Conservation (phyloP, 2,113 vertebrate genomes). For the Nothocercus nigrocapillus region DNA sequence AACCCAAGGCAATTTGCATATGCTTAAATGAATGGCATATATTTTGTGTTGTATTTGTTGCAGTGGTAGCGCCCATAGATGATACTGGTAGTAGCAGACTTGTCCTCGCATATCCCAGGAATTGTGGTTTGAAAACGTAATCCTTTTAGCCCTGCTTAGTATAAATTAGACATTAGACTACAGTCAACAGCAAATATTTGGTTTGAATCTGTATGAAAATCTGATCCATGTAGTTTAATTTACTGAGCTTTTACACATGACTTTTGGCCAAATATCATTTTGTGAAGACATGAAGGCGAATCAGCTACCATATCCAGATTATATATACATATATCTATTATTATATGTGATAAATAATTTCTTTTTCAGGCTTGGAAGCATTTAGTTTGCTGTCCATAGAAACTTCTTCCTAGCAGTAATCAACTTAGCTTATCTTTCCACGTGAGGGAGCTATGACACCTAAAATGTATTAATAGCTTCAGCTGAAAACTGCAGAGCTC, state of each 20-base stretch:
- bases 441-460: conserved; percentile 64
- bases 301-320: background rate
- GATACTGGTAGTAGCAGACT: background rate
- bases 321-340: too few species aligned
- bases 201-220: background rate
- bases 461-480: conserved; percentile 4
- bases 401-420: background rate
- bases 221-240: background rate
- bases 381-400: background rate
- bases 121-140: background rate
- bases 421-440: background rate
- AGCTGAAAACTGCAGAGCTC: background rate
- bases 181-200: background rate
- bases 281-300: background rate
- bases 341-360: background rate
- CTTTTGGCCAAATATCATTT: background rate
- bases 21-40: background rate
- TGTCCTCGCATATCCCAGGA: background rate
- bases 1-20: background rate
- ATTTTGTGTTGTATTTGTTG: background rate
- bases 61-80: background rate
- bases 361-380: background rate
- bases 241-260: background rate
- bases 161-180: rapidly evolving
- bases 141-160: background rate